Evolutionary conservation across 92 coral and sea anemone species (phyloP).

Genomic region (Palythoa grandis): DNA sequence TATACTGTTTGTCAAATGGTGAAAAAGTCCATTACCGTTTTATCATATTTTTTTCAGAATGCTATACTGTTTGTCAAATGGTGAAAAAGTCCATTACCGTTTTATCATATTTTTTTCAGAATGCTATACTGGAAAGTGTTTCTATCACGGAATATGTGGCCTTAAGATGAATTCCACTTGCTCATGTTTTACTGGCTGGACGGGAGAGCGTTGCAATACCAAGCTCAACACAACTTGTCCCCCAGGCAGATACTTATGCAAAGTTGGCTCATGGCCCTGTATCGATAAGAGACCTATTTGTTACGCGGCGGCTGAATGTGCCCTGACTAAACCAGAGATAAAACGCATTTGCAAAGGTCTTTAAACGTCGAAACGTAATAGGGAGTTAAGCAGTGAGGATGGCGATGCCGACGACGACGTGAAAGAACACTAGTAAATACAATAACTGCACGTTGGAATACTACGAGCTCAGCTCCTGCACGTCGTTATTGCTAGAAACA

Average conservation of each 20-base stretch:
- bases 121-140: constrained; percentile 42
- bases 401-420: no score
- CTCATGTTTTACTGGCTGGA: constrained; percentile 55
- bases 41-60: constrained; percentile 17
- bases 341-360: neutral
- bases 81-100: no score
- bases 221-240: constrained; percentile 63
- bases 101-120: constrained; percentile 1
- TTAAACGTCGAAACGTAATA: neutral
- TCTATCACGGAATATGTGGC: constrained; percentile 19
- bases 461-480: no score
- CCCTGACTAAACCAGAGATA: neutral
- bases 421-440: no score
- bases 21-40: no score
- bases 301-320: constrained; percentile 14
- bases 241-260: constrained; percentile 49
- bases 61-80: no score
- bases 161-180: neutral
- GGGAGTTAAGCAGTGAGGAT: no score
- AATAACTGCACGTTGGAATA: no score
- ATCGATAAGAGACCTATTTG: constrained; percentile 53
- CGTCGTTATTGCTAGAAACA: no score
- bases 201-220: constrained; percentile 70
- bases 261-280: constrained; percentile 73
- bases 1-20: no score